Base-by-base conservation (phyloP, 2,888 invertebrate genomes). In the Hedya salicella region DNA sequence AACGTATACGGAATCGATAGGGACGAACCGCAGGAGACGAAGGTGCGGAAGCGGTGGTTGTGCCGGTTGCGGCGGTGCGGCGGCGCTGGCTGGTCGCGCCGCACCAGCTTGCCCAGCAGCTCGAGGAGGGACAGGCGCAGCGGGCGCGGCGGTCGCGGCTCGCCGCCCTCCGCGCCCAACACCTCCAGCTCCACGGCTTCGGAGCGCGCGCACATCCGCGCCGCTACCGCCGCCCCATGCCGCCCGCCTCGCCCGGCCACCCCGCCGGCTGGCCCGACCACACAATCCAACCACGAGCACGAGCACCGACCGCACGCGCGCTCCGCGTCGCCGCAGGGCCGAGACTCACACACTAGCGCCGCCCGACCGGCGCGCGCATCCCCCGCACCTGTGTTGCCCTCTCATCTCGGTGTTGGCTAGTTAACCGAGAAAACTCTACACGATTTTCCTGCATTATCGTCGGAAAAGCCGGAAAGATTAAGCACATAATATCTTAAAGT, bases 151-250 rank as follows among this genome's bases (percentile, higher is more conserved):
- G 94, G 74, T 94, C 95, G 95, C 93, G 95, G 69, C 95, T 82
- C 95, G 92, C 85, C 95, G 94, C 95, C 95, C 93, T 95, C 96
- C 66, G 95, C 96, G 73, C 95, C 96, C 95, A 96, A 96, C 87
- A 91, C 84, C 95, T 96, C 93, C 95, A 95, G 93, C 95, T 96
- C 93, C 93, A 95, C 91, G 93, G 95, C 95, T 82, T 96, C 96
- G 30, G 95, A 95, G 77, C 95, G 95, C 80, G 95, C 94, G 95
- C 96, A 95, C 95, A 96, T 96, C 94, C 79, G 94, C 94, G 90
- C 95, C 95, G 79, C 93, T 94, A 79, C 94, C 94, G 81, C 94
- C 95, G 95, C 95, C 94, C 88, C 95, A 95, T 84, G 94, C 94
- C 74, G 94, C 94, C 77, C 94, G 93, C 75, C 95, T 95, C 54